phyloP scores from a whole-genome alignment of 2,888 invertebrate genomes.

The Troilus luridus region DNA sequence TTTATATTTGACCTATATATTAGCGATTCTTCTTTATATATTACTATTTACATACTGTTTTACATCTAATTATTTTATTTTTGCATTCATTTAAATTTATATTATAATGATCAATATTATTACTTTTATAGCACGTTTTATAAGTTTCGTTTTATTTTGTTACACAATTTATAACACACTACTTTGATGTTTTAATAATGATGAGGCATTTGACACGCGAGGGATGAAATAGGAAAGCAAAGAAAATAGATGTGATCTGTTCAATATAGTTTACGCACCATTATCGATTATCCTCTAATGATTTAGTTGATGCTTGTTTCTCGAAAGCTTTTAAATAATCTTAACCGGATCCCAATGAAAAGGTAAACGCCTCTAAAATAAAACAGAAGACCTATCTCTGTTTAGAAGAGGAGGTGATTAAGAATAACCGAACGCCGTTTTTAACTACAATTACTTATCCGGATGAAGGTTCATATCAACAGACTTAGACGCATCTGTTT shows the following conservation, averaged over 20 bases:
- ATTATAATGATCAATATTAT: too few relatives aligned
- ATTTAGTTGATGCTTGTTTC: slow-evolving; percentile 49
- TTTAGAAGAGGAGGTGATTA: slow-evolving; percentile 54
- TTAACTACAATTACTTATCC: slow-evolving; percentile 58
- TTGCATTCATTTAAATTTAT: too few relatives aligned
- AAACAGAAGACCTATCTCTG: slow-evolving; percentile 52
- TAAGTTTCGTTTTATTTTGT: too few relatives aligned
- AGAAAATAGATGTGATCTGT: slow-evolving; percentile 38
- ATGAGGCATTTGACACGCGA: neutral
- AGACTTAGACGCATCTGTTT: slow-evolving; percentile 46
- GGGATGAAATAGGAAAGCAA: neutral
- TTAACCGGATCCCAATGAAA: slow-evolving; percentile 1
- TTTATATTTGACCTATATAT: too few relatives aligned
- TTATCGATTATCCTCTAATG: slow-evolving; percentile 46
- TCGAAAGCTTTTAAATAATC: slow-evolving; percentile 35
- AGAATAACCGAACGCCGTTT: slow-evolving; percentile 55
- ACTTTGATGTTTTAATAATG: neutral
- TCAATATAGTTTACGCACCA: neutral
- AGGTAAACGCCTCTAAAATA: slow-evolving; percentile 51
- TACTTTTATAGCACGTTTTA: too few relatives aligned
- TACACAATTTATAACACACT: too few relatives aligned
- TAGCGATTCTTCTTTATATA: too few relatives aligned
- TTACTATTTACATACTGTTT: too few relatives aligned
- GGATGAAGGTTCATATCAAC: slow-evolving; percentile 56
- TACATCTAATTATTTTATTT: too few relatives aligned